Evolutionary conservation across 2,113 vertebrate genomes (phyloP).

Genomic region (Pseudopodoces humilis): DNA sequence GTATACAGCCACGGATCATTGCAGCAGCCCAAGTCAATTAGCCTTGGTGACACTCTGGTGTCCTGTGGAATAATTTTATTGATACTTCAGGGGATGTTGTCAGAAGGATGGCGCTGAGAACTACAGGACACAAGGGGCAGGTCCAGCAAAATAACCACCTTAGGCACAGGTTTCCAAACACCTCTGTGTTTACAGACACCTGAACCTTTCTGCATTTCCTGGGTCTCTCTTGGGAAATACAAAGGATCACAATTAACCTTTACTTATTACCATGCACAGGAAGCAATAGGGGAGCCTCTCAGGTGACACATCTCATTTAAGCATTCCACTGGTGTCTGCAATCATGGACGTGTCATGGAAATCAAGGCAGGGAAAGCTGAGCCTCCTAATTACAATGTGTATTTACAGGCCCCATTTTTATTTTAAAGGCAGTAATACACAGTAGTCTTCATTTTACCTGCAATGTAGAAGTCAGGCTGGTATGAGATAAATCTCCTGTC

Average conservation of each 20-base stretch:
- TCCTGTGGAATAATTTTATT: conserved; percentile 42
- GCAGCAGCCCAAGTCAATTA: conserved; percentile 57
- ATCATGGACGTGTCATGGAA: not conserved
- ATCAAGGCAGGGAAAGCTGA: not conserved
- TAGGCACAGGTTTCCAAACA: not conserved
- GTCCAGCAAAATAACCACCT: conserved; percentile 17
- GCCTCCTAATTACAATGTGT: not conserved
- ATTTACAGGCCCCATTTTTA: not conserved
- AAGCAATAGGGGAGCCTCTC: not conserved
- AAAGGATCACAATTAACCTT: conserved; percentile 36
- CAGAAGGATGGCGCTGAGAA: not conserved
- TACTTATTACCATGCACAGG: not conserved
- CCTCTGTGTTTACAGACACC: conserved; percentile 2
- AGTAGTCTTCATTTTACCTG: not conserved
- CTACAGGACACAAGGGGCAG: not conserved
- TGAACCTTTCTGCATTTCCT: not conserved
- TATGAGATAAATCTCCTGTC: not conserved
- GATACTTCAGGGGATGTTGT: conserved; percentile 31
- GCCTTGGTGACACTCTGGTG: not conserved
- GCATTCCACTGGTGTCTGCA: not conserved
- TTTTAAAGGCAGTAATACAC: not conserved
- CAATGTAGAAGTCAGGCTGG: not conserved
- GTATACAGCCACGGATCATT: not conserved
- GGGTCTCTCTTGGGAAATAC: not conserved
- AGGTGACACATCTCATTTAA: not conserved